phyloP scores from a whole-genome alignment of 2,113 vertebrate species.

The Bettongia penicillata region DNA sequence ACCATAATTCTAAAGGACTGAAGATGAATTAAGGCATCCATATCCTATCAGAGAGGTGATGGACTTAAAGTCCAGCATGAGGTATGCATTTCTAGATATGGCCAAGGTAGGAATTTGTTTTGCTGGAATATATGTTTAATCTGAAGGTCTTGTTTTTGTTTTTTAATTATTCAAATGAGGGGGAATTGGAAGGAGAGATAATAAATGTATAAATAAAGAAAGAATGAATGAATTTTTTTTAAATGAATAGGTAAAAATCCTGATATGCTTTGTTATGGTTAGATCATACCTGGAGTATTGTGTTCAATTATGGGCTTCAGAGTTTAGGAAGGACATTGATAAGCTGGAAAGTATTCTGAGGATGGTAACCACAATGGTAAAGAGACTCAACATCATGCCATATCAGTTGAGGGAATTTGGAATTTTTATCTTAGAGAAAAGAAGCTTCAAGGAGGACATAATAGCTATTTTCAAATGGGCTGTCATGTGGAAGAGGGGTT shows the following conservation, averaged over 20 bases:
- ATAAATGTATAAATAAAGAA: neutral
- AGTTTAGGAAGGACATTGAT: neutral
- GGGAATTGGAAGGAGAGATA: neutral
- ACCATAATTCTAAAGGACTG: neutral
- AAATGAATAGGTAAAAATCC: neutral
- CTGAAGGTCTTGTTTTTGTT: neutral
- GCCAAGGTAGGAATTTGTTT: neutral
- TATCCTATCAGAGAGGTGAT: neutral
- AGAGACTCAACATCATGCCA: neutral
- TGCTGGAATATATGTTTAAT: neutral
- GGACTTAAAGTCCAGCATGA: neutral
- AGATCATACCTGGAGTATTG: neutral
- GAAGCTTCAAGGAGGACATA: neutral
- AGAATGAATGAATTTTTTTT: neutral
- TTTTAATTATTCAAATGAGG: neutral
- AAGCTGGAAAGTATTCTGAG: neutral
- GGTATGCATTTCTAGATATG: neutral
- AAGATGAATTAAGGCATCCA: neutral
- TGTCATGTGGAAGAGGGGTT: neutral
- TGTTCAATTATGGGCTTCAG: neutral
- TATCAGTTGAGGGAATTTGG: neutral
- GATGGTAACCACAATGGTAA: neutral
- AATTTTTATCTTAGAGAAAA: neutral
- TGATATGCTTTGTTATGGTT: neutral
- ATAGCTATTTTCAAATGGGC: neutral